phyloP scores from a whole-genome alignment of 1,140 invertebrate genomes.

The Solenopsis invicta region DNA sequence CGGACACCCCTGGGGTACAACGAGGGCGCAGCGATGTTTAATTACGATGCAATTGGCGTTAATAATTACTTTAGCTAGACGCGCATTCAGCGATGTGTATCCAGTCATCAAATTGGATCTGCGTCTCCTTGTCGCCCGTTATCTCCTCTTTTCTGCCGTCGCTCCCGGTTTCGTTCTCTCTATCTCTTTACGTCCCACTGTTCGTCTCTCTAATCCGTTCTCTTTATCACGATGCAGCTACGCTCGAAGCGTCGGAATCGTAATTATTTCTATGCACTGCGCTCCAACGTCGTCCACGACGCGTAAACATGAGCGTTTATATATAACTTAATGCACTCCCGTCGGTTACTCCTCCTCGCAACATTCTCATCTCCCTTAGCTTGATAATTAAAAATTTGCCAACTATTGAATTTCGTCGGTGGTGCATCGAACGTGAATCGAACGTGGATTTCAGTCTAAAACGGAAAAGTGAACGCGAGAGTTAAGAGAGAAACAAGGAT shows the following conservation, averaged over 20 bases:
- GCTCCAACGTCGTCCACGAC: slow-evolving; percentile 18
- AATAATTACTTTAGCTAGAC: slow-evolving; percentile 83
- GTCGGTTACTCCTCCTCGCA: neutral
- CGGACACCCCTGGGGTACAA: neutral
- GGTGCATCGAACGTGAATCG: neutral
- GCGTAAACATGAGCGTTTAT: slow-evolving; percentile 33
- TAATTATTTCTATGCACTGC: slow-evolving; percentile 54
- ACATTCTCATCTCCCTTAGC: neutral
- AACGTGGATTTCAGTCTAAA: neutral
- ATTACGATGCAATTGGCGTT: slow-evolving; percentile 82
- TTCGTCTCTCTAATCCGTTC: slow-evolving; percentile 32
- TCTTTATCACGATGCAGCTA: slow-evolving; percentile 34
- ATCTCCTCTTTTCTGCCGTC: slow-evolving; percentile 60
- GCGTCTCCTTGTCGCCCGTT: slow-evolving; percentile 61
- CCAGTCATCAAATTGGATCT: slow-evolving; percentile 84
- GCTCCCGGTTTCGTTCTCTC: slow-evolving; percentile 39
- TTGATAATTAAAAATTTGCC: slow-evolving; percentile 28
- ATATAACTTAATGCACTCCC: slow-evolving; percentile 15
- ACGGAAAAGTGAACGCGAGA: neutral
- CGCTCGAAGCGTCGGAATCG: slow-evolving; percentile 42
- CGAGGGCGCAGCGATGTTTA: slow-evolving; percentile 74
- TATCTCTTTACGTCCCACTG: slow-evolving; percentile 8
- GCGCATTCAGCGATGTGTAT: slow-evolving; percentile 81
- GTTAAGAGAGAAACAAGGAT: neutral
- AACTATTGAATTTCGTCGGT: neutral